Conservation (phyloP, 2,797 vertebrate species). For the Phoxinus dragarum region DNA sequence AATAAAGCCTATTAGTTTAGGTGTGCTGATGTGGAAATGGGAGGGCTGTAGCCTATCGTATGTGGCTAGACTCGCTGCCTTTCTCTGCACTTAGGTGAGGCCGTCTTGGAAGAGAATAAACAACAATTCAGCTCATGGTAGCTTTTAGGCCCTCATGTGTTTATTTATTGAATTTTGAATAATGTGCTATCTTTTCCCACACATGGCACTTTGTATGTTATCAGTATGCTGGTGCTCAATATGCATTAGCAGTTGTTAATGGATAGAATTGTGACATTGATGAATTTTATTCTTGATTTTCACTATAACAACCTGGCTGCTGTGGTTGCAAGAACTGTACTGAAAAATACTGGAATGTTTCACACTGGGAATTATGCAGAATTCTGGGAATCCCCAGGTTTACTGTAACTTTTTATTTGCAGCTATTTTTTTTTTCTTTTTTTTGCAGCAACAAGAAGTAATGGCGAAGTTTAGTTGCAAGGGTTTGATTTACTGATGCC, state of each 20-base stretch:
- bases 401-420: background rate
- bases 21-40: constrained; percentile 7
- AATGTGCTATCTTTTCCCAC: background rate
- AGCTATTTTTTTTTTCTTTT: background rate
- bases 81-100: constrained; percentile 34
- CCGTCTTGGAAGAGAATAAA: constrained; percentile 19
- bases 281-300: background rate
- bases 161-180: background rate
- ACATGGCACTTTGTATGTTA: background rate
- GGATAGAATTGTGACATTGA: background rate
- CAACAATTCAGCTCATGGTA: constrained; percentile 1
- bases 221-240: background rate
- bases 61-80: constrained; percentile 23
- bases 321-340: background rate
- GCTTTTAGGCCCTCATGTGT: background rate
- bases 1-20: constrained; percentile 9
- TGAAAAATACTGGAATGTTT: background rate
- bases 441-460: background rate
- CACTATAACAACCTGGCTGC: background rate
- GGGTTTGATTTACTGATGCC: constrained; percentile 2
- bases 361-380: background rate
- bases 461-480: background rate
- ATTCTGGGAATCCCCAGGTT: background rate
- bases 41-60: constrained; percentile 6
- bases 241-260: background rate